Evolutionary conservation across 2,888 invertebrate genomes (phyloP).

Genomic region (Pemphredon lugubris): DNA sequence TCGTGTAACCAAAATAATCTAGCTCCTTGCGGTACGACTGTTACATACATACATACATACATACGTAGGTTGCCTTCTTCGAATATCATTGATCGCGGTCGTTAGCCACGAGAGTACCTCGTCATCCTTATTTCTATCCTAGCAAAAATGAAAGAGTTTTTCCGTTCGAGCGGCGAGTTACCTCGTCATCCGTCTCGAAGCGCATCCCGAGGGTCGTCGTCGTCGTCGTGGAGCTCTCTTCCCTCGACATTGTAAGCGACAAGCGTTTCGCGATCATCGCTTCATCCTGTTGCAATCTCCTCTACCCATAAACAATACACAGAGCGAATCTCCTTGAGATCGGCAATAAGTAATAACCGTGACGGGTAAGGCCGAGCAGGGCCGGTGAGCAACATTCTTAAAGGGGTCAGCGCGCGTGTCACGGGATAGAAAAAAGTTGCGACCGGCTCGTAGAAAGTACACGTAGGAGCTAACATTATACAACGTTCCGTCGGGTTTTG

Average conservation of each 20-base stretch:
- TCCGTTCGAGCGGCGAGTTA: conserved; percentile 55
- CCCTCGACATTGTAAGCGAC: too few relatives aligned
- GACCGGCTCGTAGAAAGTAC: conserved; percentile 34
- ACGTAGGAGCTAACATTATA: too few relatives aligned
- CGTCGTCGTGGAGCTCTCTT: conserved; percentile 41
- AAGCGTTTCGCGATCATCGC: conserved; percentile 62
- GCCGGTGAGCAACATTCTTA: conserved; percentile 64
- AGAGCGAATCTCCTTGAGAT: conserved; percentile 66
- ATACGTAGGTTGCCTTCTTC: conserved; percentile 17
- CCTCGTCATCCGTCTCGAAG: conserved; percentile 51
- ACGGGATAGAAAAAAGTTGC: conserved; percentile 63
- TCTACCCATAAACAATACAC: conserved; percentile 63
- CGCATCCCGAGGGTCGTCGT: conserved; percentile 13
- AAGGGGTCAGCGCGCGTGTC: conserved; percentile 64
- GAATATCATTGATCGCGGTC: conserved; percentile 24
- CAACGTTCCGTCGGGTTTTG: not conserved
- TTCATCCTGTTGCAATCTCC: conserved; percentile 56
- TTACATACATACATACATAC: too few relatives aligned
- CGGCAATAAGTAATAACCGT: conserved; percentile 68
- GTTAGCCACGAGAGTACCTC: conserved; percentile 34
- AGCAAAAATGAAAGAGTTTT: conserved; percentile 53
- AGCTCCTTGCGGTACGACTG: not conserved
- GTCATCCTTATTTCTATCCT: conserved; percentile 45
- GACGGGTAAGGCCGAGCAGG: conserved; percentile 61
- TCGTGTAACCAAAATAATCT: conserved; percentile 4